These are phyloP conservation scores for Arrhopalites spinosus DNA, from an alignment of 2,888 invertebrate genomes.

Conservation along the genomic window DNA sequence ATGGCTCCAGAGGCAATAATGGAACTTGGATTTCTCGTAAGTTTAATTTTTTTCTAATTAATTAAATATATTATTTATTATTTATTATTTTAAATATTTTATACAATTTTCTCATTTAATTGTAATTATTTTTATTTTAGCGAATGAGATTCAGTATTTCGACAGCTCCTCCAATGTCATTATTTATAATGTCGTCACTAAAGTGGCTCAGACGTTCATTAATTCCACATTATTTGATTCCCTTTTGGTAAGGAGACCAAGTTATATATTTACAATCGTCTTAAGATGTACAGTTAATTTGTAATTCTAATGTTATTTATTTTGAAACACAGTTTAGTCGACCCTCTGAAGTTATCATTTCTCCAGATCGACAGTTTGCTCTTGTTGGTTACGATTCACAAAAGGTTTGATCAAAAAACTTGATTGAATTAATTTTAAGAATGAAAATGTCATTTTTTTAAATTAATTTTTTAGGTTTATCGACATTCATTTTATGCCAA, in stretches of 20 bases:
- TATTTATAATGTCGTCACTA: slow-evolving; percentile 64
- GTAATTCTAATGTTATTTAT: not conserved
- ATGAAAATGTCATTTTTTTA: not conserved
- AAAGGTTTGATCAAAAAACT: slow-evolving; percentile 16
- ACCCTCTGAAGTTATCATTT: slow-evolving; percentile 28
- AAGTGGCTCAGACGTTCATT: slow-evolving; percentile 61
- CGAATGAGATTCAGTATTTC: slow-evolving; percentile 71
- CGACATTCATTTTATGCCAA: slow-evolving; percentile 78
- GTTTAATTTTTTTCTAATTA: no score
- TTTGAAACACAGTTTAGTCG: not conserved
- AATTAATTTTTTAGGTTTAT: slow-evolving; percentile 67
- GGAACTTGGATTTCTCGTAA: slow-evolving; percentile 83
- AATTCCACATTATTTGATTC: slow-evolving; percentile 59
- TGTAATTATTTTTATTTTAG: slow-evolving; percentile 59
- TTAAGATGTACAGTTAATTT: not conserved
- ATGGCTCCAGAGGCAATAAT: slow-evolving; percentile 72
- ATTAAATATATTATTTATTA: not conserved
- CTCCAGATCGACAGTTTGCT: slow-evolving; percentile 20
- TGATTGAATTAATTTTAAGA: no score
- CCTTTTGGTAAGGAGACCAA: slow-evolving; percentile 21
- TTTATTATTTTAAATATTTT: not conserved
- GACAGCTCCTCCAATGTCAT: slow-evolving; percentile 66
- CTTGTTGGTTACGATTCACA: slow-evolving; percentile 32
- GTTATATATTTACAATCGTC: not conserved
- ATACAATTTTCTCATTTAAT: slow-evolving; percentile 19